Evolutionary conservation across 2,888 invertebrate species (phyloP).

Genomic region (Neuroscelio doddi): DNA sequence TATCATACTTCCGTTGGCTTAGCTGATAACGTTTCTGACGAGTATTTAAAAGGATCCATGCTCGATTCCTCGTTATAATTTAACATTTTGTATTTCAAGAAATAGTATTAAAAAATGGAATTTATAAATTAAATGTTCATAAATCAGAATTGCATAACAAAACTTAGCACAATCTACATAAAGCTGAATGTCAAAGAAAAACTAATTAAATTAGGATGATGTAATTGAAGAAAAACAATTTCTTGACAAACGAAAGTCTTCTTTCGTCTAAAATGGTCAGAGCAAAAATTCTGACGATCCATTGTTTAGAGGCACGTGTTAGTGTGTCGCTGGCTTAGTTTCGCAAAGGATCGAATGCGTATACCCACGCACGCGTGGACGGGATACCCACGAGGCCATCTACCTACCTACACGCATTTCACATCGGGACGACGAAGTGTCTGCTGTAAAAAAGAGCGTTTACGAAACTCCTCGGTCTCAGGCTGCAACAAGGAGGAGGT

Average conservation of each 20-base stretch:
- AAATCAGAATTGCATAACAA: too few relatives aligned
- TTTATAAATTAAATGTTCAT: too few relatives aligned
- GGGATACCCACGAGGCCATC: slow-evolving; percentile 36
- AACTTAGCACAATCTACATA: too few relatives aligned
- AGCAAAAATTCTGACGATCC: slow-evolving; percentile 22
- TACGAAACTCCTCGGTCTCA: slow-evolving; percentile 9
- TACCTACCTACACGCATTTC: slow-evolving; percentile 40
- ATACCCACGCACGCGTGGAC: slow-evolving; percentile 28
- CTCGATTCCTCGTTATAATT: too few relatives aligned
- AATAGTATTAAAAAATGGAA: too few relatives aligned
- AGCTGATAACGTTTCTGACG: too few relatives aligned
- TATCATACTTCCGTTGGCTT: too few relatives aligned
- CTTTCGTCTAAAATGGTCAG: slow-evolving; percentile 38
- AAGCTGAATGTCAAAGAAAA: too few relatives aligned
- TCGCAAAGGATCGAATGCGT: slow-evolving; percentile 36
- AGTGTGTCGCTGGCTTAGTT: slow-evolving; percentile 33
- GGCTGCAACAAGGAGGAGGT: slow-evolving; percentile 24
- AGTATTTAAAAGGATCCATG: too few relatives aligned
- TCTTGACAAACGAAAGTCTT: too few relatives aligned
- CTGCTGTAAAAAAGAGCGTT: slow-evolving; percentile 9
- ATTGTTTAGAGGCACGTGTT: slow-evolving; percentile 41
- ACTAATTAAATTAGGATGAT: neutral
- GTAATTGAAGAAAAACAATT: slow-evolving; percentile 8
- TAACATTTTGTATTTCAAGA: too few relatives aligned
- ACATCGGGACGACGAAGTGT: slow-evolving; percentile 30